Percentiles rank a stretch among this genome's conserved stretches.
Conservation (phyloP, 2,113 vertebrate genomes). For the Microtus ochrogaster region DNA sequence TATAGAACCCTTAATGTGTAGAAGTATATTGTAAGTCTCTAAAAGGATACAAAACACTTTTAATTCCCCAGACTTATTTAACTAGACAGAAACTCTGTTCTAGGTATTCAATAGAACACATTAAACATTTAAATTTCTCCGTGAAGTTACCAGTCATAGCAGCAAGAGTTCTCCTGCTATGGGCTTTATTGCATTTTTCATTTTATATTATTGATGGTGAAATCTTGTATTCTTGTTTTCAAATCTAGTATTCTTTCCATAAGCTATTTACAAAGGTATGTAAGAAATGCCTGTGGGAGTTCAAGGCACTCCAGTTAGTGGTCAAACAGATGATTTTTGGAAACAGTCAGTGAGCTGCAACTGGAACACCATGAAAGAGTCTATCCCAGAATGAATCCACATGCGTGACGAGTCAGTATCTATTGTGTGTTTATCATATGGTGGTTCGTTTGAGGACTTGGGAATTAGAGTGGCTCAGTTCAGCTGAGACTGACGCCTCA, state of each 20-base stretch:
- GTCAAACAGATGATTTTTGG: slow-evolving; percentile 78
- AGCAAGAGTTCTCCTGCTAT: not conserved
- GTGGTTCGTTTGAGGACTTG: slow-evolving; percentile 76
- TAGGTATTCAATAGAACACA: not conserved
- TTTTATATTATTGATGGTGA: slow-evolving; percentile 25
- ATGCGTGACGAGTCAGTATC: slow-evolving; percentile 76
- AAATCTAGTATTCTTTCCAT: slow-evolving; percentile 21
- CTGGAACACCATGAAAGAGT: slow-evolving; percentile 80
- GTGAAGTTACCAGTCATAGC: slow-evolving; percentile 10
- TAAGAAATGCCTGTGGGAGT: slow-evolving; percentile 38
- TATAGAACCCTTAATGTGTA: not conserved
- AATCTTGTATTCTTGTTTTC: not conserved
- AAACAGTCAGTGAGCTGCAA: slow-evolving; percentile 79
- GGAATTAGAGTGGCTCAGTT: slow-evolving; percentile 77
- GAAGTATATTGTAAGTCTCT: not conserved
- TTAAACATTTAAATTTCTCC: not conserved
- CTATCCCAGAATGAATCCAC: slow-evolving; percentile 81
- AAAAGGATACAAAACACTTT: not conserved
- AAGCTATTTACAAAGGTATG: slow-evolving; percentile 62
- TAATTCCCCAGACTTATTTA: not conserved
- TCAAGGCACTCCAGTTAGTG: slow-evolving; percentile 74
- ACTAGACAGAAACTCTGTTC: not conserved
- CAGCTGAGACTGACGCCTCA: slow-evolving; percentile 55
- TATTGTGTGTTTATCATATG: slow-evolving; percentile 68
- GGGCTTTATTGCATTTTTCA: not conserved